A percentile compares a stretch with the other conserved stretches of the same genome.
These are phyloP conservation scores for Hypomecis atomaria DNA, from an alignment of 2,888 invertebrate species.

Conservation along the genomic window DNA sequence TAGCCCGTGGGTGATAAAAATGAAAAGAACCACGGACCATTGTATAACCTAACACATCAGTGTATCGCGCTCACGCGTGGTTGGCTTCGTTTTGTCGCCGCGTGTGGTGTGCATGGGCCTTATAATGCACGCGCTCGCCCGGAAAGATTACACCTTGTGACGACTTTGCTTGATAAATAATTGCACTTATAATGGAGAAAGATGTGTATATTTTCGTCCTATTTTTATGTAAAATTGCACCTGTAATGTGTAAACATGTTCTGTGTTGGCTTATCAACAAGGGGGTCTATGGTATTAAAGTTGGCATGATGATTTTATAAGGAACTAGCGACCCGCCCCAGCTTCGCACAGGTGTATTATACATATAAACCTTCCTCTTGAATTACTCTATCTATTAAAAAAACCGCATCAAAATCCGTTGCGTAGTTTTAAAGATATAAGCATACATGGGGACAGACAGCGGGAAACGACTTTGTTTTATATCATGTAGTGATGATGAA, in stretches of 20 bases:
- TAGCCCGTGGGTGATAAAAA: neutral
- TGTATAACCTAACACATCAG: slow-evolving; percentile 8
- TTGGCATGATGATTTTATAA: no score
- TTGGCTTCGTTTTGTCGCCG: slow-evolving; percentile 16
- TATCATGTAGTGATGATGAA: no score
- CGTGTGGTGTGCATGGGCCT: slow-evolving; percentile 11
- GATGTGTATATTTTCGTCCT: neutral
- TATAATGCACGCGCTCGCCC: slow-evolving; percentile 27
- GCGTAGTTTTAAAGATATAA: no score
- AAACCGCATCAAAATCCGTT: no score
- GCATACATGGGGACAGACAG: no score
- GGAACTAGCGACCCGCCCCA: no score
- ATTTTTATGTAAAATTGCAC: neutral
- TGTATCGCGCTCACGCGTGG: slow-evolving; percentile 34
- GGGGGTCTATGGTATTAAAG: no score
- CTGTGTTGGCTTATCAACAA: neutral
- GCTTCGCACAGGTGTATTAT: no score
- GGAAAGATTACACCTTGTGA: slow-evolving; percentile 36
- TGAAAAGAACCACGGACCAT: no score
- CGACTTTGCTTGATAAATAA: slow-evolving; percentile 25
- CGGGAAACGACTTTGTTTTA: no score
- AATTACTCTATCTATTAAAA: no score
- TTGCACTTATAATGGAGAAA: slow-evolving; percentile 1
- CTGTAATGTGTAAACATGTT: neutral
- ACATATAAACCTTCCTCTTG: no score